These are phyloP conservation scores for Silurus asotus DNA, from an alignment of 2,113 vertebrate species.

Conservation along the genomic window DNA sequence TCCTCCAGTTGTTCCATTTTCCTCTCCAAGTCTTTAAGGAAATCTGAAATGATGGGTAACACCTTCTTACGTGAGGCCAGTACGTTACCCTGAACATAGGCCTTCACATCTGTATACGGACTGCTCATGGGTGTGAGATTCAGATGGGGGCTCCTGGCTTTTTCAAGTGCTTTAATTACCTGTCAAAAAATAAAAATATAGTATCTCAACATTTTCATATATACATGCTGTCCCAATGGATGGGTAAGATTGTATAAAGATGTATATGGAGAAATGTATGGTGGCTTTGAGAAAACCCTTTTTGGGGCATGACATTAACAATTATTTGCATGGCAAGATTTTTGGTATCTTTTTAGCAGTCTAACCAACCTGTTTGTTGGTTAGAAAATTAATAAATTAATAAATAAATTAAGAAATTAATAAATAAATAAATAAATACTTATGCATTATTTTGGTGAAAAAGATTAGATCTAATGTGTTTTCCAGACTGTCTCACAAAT, in stretches of 20 bases:
- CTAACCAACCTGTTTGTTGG: not conserved
- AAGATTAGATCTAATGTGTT: not conserved
- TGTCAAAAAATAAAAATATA: slow-evolving; percentile 50
- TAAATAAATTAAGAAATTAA: not conserved
- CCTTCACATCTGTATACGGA: slow-evolving; percentile 67
- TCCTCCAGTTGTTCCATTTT: slow-evolving; percentile 46
- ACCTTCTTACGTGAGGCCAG: slow-evolving; percentile 84
- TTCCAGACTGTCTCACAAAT: not conserved
- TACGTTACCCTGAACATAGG: slow-evolving; percentile 84
- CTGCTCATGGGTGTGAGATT: slow-evolving; percentile 71
- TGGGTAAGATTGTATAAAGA: not conserved
- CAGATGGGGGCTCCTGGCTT: slow-evolving; percentile 69
- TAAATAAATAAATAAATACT: not conserved
- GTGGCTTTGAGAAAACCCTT: not conserved
- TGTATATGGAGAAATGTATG: not conserved
- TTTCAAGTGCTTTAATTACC: slow-evolving; percentile 81
- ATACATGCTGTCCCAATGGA: not conserved
- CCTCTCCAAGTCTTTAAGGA: slow-evolving; percentile 67
- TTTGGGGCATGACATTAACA: not conserved
- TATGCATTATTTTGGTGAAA: not conserved
- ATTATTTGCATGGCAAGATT: not conserved
- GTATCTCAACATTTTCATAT: not conserved
- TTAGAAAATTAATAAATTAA: not conserved
- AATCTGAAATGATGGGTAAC: slow-evolving; percentile 81
- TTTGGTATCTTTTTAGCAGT: too few species aligned